Conservation (phyloP, 2,888 invertebrate genomes). For the Plusia festucae region DNA sequence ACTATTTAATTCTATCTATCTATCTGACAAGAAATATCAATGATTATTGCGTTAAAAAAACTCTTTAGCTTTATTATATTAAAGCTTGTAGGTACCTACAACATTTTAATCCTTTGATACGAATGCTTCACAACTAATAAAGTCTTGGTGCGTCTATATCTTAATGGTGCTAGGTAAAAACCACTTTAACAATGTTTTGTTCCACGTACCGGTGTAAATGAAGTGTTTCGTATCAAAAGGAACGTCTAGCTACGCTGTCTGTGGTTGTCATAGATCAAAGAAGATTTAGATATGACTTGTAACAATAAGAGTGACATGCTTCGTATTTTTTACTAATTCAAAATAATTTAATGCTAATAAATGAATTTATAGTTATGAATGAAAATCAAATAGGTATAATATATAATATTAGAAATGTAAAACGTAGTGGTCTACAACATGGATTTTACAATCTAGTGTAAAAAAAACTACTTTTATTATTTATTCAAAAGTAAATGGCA, state of each 20-base stretch:
- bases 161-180: slow-evolving; percentile 41
- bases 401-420: no score
- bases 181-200: slow-evolving; percentile 54
- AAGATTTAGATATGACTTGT: not conserved
- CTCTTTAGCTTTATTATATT: not conserved
- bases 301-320: not conserved
- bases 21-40: no score
- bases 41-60: not conserved
- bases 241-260: slow-evolving; percentile 22
- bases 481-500: no score
- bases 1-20: no score
- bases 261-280: slow-evolving; percentile 2
- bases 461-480: no score
- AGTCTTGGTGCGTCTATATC: slow-evolving; percentile 21
- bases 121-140: not conserved
- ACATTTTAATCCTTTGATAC: not conserved
- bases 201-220: slow-evolving; percentile 48
- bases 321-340: no score
- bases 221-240: slow-evolving; percentile 58
- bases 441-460: no score
- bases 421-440: no score
- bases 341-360: no score
- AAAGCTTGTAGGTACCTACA: no score
- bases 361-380: no score
- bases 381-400: no score